Evolutionary conservation across 2,797 vertebrate species (phyloP), one percentile per base, ranked within the genome.

Genomic region (Mormyrops boulengeri): DNA sequence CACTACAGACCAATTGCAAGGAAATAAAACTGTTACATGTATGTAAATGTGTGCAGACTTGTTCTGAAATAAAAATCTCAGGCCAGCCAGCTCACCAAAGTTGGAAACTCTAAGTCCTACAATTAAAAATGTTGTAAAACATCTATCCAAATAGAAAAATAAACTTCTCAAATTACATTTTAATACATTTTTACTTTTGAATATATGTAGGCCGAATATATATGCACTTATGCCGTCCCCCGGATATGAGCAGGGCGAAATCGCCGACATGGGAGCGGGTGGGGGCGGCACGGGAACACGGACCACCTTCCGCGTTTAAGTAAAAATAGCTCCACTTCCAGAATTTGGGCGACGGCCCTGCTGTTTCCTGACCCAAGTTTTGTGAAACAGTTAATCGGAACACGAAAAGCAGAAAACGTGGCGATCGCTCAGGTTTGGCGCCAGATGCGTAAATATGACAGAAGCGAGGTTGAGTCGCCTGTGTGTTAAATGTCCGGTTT

Each of bases 321-420:
- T 85, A 85, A 85, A 85, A 85, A 85, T 85, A 85, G 49, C 82
- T 85, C 82, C n/a, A n/a, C 22, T 85, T 47, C 82, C 82, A 47
- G n/a, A 30, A 52, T 26, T 22, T 85, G 82, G 47, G 49, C 82
- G 82, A 85, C 30, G 44, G 82, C 44, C 82, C 49, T 30, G 82
- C 82, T 12, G 44, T 52, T 12, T 52, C 19, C n/a, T 11, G 17
- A n/a, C 8, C 82, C 44, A 50, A 26, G 82, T 85, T 22, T 85
- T 19, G 47, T 49, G n/a, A 19, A 52, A 52, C 52, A 52, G 44
- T 85, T 52, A 12, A 3, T 49, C 41, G 34, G 22, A 52, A 49
- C n/a, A 84, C 38, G 80, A 84, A 49, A 80, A 80, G 34, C 11
- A 7, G 41, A 14, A 49, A 47, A 47, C 11, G 82, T 85, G 38